These are phyloP conservation scores for Cettia cetti DNA, from an alignment of 2,113 vertebrate genomes.

Conservation along the genomic window DNA sequence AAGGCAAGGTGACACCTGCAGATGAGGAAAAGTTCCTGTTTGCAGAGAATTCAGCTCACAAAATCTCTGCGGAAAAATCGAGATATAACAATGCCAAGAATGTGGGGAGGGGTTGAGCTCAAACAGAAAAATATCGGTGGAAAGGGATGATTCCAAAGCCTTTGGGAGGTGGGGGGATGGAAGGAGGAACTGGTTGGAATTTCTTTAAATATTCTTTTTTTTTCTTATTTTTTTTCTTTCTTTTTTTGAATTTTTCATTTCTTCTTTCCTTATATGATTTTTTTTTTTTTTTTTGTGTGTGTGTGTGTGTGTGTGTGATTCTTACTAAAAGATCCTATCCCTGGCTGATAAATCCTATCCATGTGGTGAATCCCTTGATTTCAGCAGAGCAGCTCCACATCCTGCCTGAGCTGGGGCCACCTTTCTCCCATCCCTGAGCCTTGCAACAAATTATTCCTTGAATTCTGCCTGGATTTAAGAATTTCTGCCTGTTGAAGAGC, in stretches of 20 bases:
- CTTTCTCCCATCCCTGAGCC: not conserved
- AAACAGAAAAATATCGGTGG: not conserved
- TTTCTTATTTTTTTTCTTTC: rapidly evolving
- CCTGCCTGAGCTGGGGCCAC: not conserved
- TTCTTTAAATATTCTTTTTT: not conserved
- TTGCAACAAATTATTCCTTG: not conserved
- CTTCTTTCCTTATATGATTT: not conserved
- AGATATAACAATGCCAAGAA: not conserved
- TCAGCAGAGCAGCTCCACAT: not conserved
- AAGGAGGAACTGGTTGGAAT: not conserved
- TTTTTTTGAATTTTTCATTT: rapidly evolving
- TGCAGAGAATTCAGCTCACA: not conserved
- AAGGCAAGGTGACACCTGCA: not conserved
- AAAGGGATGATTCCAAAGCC: not conserved
- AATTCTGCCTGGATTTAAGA: not conserved
- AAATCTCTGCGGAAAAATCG: not conserved
- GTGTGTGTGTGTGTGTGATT: too few relatives aligned
- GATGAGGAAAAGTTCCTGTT: not conserved
- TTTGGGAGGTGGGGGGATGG: not conserved
- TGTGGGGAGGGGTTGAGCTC: not conserved
- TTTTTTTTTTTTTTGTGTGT: not conserved
- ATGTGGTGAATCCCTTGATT: not conserved
- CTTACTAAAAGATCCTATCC: not conserved
- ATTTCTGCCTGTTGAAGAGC: not conserved
- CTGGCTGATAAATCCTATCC: not conserved